Evolutionary conservation across 2,113 vertebrate genomes (phyloP).

Genomic region (Cyprinodon brontotheroides): DNA sequence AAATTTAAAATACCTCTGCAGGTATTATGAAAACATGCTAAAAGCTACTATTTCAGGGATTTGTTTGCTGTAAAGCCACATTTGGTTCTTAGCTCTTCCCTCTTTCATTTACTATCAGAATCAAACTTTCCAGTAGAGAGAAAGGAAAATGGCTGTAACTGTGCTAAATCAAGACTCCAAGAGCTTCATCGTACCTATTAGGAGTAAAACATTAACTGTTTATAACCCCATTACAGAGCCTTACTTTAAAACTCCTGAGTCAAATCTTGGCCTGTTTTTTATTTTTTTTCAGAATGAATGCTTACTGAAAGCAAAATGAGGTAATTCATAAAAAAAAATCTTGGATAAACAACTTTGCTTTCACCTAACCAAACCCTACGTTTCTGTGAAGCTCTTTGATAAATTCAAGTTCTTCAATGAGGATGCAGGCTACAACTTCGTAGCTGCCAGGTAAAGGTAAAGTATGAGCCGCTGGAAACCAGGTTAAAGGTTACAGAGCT

Average conservation of each 20-base stretch:
- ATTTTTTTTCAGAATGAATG: constrained; percentile 41
- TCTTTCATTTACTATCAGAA: too few relatives aligned
- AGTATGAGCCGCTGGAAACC: constrained; percentile 39
- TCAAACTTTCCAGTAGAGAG: too few relatives aligned
- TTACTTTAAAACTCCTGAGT: constrained; percentile 34
- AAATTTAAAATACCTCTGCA: too few relatives aligned
- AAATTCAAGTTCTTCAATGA: constrained; percentile 30
- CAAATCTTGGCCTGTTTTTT: constrained; percentile 39
- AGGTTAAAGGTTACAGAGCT: constrained; percentile 51
- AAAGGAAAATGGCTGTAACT: too few relatives aligned
- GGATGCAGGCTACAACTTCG: constrained; percentile 36
- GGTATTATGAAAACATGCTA: too few relatives aligned
- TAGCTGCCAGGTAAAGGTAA: constrained; percentile 50
- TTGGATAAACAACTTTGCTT: constrained; percentile 62
- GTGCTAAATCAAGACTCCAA: background rate
- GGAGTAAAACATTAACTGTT: background rate
- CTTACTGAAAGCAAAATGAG: constrained; percentile 61
- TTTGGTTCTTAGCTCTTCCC: too few relatives aligned
- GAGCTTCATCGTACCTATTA: background rate
- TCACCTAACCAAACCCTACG: constrained; percentile 46
- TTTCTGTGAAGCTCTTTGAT: constrained; percentile 32
- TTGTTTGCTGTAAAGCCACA: too few relatives aligned
- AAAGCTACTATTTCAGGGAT: too few relatives aligned
- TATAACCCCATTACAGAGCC: background rate
- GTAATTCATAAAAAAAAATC: constrained; percentile 58